phyloP scores from a whole-genome alignment of 2,797 vertebrate genomes.

The Triplophysa yarkandensis region DNA sequence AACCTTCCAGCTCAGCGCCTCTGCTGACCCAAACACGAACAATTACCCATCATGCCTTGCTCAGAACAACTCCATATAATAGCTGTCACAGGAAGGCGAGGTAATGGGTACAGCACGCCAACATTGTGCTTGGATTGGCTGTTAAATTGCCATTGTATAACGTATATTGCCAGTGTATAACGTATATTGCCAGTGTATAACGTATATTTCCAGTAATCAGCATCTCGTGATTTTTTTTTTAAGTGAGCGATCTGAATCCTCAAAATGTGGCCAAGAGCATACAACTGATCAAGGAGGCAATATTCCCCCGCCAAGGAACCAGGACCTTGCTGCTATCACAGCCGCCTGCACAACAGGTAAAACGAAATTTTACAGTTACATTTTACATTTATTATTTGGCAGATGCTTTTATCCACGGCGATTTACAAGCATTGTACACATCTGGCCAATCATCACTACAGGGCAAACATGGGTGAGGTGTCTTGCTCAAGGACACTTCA shows the following conservation, averaged over 20 bases:
- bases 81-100: constrained; percentile 83
- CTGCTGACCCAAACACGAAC: constrained; percentile 80
- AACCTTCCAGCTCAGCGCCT: constrained; percentile 76
- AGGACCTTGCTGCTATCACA: background rate
- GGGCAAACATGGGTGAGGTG: too few species aligned
- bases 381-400: too few species aligned
- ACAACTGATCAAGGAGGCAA: background rate
- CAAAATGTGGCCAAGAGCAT: constrained; percentile 4
- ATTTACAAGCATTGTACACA: too few species aligned
- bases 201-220: too few species aligned
- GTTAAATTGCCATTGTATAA: background rate
- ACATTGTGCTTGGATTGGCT: constrained; percentile 1
- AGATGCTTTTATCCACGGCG: too few species aligned
- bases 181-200: background rate
- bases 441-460: too few species aligned
- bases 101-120: constrained; percentile 58
- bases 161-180: background rate
- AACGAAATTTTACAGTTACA: background rate
- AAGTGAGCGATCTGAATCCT: constrained; percentile 12
- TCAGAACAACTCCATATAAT: constrained; percentile 82
- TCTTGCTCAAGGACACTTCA: too few species aligned
- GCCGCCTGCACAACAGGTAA: constrained; percentile 13
- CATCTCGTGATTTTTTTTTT: background rate
- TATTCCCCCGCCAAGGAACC: background rate
- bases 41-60: constrained; percentile 82